phyloP scores from a whole-genome alignment of 2,113 vertebrate genomes.

The Pycnonotus jocosus region DNA sequence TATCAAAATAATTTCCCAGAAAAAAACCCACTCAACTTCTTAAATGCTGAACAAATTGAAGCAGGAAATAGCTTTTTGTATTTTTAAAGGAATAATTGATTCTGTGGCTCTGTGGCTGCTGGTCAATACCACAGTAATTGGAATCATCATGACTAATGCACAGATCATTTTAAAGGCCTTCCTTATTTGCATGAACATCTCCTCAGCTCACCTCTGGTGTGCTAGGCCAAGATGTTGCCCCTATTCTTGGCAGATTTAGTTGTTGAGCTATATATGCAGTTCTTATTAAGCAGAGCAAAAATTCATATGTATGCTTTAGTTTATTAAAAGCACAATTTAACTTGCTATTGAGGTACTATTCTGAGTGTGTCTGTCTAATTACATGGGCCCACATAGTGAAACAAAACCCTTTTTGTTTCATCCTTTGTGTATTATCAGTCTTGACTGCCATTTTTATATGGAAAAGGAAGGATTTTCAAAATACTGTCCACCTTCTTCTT shows the following conservation, averaged over 20 bases:
- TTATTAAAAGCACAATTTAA: not conserved
- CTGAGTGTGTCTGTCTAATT: not conserved
- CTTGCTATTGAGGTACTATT: not conserved
- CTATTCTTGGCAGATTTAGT: not conserved
- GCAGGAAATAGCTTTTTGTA: constrained; percentile 2
- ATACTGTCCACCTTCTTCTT: not conserved
- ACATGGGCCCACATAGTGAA: fast-evolving
- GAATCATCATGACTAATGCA: constrained; percentile 2
- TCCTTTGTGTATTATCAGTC: not conserved
- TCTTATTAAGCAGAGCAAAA: not conserved
- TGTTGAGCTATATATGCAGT: not conserved
- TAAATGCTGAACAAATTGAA: constrained; percentile 17
- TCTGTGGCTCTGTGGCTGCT: not conserved
- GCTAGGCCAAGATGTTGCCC: not conserved
- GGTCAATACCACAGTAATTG: constrained; percentile 13
- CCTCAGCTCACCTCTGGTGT: not conserved
- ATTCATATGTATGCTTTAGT: not conserved
- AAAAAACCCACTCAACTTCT: not conserved
- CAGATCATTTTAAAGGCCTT: not conserved
- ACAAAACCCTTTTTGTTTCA: not conserved
- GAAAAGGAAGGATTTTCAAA: not conserved
- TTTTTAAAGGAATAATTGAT: constrained; percentile 36
- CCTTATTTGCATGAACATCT: not conserved
- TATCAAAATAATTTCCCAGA: not conserved
- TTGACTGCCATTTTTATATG: not conserved